Conservation (phyloP, 2,797 vertebrate genomes). For the Tokudaia tokunoshimensis region DNA sequence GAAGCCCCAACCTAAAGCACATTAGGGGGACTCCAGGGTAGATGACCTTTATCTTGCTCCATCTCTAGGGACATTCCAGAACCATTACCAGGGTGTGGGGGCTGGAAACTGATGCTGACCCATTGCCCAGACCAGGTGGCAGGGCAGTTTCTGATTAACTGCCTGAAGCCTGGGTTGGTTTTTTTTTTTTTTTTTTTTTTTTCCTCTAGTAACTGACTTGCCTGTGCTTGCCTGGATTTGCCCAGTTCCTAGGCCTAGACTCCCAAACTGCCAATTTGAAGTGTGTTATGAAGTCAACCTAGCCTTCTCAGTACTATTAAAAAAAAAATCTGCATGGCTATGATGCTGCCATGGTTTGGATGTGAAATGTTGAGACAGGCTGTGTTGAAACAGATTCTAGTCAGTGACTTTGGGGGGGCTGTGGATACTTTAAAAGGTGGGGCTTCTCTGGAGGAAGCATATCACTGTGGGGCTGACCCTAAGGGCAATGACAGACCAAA, state of each 20-base stretch:
- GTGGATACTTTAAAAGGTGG: background rate
- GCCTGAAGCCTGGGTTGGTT: background rate
- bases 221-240: background rate
- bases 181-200: background rate
- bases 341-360: background rate
- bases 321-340: background rate
- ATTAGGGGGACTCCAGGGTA: background rate
- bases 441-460: background rate
- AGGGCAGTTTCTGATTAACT: background rate
- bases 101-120: background rate
- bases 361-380: background rate
- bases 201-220: background rate
- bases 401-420: background rate
- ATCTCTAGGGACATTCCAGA: background rate
- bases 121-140: background rate
- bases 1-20: background rate
- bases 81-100: accelerated
- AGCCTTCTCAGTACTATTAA: background rate
- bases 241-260: background rate
- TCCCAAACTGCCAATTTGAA: background rate
- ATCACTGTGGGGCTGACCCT: background rate
- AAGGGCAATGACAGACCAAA: background rate
- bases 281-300: background rate
- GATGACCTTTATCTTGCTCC: background rate
- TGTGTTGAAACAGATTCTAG: background rate